Conservation (phyloP, 1,140 invertebrate species). For the Musca domestica region DNA sequence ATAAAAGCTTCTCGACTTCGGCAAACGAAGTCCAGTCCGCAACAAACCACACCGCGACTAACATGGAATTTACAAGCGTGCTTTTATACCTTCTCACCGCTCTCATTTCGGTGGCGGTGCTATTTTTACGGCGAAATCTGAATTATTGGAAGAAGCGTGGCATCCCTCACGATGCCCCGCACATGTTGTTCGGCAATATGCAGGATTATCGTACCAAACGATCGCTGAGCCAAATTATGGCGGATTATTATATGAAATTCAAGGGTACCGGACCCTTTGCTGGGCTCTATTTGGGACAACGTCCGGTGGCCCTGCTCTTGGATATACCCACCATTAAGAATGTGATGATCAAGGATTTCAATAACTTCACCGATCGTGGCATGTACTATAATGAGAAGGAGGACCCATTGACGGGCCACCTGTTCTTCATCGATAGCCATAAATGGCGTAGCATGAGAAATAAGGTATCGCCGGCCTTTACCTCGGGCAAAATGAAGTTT, state of each 20-base stretch:
- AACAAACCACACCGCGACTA: no score
- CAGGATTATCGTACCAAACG: neutral
- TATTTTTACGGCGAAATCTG: neutral
- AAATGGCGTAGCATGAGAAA: conserved; percentile 60
- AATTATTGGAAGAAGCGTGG: conserved; percentile 3
- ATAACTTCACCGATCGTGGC: conserved; percentile 57
- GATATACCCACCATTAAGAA: conserved; percentile 52
- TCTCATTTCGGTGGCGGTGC: neutral
- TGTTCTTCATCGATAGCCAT: conserved; percentile 56
- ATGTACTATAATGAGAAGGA: conserved; percentile 54
- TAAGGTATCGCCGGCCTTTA: conserved; percentile 63
- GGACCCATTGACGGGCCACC: conserved; percentile 55
- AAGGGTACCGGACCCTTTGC: conserved; percentile 44
- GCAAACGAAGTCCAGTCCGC: no score
- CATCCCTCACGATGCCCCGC: neutral
- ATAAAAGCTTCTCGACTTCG: no score
- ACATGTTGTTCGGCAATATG: conserved; percentile 3
- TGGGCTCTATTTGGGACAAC: conserved; percentile 35
- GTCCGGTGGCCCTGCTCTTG: neutral
- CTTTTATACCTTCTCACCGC: no score
- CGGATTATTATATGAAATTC: conserved; percentile 42
- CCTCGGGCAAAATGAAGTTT: conserved; percentile 58
- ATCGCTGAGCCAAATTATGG: conserved; percentile 5
- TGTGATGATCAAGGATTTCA: conserved; percentile 59
- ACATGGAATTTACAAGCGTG: no score